phyloP scores from a whole-genome alignment of 2,797 vertebrate species.

The Eidolon dupreanum region DNA sequence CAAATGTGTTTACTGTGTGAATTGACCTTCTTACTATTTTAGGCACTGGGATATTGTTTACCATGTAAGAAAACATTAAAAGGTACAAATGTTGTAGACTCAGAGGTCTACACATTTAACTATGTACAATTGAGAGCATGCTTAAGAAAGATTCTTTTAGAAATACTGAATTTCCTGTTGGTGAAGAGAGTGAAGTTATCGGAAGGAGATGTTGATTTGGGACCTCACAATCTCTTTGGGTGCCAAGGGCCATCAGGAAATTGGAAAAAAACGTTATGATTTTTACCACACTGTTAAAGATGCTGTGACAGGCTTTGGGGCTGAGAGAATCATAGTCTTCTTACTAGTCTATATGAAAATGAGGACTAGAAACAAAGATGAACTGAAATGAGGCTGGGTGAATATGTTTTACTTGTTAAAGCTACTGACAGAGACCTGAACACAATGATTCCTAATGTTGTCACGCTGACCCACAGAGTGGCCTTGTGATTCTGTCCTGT shows the following conservation, averaged over 20 bases:
- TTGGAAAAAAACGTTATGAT: not conserved
- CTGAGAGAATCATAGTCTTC: not conserved
- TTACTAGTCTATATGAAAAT: not conserved
- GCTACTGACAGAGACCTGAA: not conserved
- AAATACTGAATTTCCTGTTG: not conserved
- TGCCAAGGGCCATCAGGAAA: not conserved
- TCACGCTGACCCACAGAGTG: accelerated
- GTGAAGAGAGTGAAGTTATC: not conserved
- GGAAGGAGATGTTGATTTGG: not conserved
- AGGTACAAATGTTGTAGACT: not conserved
- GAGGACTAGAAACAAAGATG: not conserved
- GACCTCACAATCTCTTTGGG: not conserved
- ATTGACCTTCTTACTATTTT: not conserved
- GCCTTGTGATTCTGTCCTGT: not conserved
- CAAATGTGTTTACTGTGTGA: not conserved
- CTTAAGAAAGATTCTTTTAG: not conserved
- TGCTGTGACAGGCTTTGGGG: no score
- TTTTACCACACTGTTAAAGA: not conserved
- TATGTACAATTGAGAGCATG: not conserved
- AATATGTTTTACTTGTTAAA: not conserved
- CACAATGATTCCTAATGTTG: not conserved
- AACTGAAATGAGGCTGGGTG: not conserved
- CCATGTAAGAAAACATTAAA: not conserved
- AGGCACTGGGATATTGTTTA: not conserved
- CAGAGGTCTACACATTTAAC: not conserved